Evolutionary conservation across 2,113 vertebrate genomes (phyloP).

Genomic region (Danionella cerebrum): DNA sequence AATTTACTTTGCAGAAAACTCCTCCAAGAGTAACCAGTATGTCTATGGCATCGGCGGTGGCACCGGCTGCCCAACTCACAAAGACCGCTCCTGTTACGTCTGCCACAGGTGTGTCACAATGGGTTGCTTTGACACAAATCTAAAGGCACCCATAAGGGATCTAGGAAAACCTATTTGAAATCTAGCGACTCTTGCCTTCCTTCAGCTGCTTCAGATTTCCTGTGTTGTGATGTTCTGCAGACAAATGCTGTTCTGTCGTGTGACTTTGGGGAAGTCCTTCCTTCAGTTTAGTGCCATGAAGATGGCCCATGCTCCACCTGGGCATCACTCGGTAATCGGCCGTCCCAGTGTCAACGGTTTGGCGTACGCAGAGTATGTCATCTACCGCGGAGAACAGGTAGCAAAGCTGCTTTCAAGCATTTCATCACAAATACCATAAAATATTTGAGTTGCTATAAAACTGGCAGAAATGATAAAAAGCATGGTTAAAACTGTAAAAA

Average conservation of each 20-base stretch:
- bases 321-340: slow-evolving; percentile 96
- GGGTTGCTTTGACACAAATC: too few species aligned
- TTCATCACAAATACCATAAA: too few species aligned
- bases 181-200: too few species aligned
- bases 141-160: too few species aligned
- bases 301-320: slow-evolving; percentile 96
- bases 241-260: slow-evolving; percentile 98
- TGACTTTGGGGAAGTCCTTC: slow-evolving; percentile 96
- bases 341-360: slow-evolving; percentile 94
- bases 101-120: slow-evolving; percentile 80
- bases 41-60: slow-evolving; percentile 97
- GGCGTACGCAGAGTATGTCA: slow-evolving; percentile 95
- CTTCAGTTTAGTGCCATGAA: slow-evolving; percentile 99
- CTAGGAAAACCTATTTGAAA: too few species aligned
- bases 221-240: slow-evolving; percentile 52
- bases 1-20: slow-evolving; percentile 98
- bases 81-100: slow-evolving; percentile 93
- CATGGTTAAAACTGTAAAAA: too few species aligned
- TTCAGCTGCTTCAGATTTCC: too few species aligned
- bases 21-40: slow-evolving; percentile 98
- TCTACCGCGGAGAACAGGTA: slow-evolving; percentile 98
- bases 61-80: slow-evolving; percentile 94
- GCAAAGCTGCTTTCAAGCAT: too few species aligned
- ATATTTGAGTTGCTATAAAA: too few species aligned
- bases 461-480: too few species aligned